Conservation (phyloP, 2,113 vertebrate genomes). For the Notarius quadriscutis region DNA sequence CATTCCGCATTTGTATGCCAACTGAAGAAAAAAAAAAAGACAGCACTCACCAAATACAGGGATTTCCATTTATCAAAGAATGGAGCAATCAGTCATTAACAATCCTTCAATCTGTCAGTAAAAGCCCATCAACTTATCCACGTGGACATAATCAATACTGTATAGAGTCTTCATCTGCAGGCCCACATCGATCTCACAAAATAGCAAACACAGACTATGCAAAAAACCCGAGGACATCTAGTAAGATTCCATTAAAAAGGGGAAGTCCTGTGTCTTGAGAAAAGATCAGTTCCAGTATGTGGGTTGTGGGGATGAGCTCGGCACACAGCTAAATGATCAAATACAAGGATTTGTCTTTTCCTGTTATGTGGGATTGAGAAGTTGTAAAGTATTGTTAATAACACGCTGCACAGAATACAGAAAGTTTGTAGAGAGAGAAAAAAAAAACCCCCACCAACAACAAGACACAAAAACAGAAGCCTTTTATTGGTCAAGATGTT, state of each 20-base stretch:
- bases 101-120: constrained; percentile 9
- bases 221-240: neutral
- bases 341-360: constrained; percentile 64
- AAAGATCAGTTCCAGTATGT: constrained; percentile 68
- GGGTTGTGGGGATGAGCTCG: constrained; percentile 49
- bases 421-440: constrained; percentile 31
- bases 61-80: constrained; percentile 48
- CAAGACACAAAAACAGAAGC: neutral
- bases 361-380: constrained; percentile 52
- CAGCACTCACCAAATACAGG: constrained; percentile 39
- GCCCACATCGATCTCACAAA: neutral
- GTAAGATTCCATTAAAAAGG: constrained; percentile 4
- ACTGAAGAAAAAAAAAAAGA: constrained; percentile 45
- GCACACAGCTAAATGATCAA: constrained; percentile 62
- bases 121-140: constrained; percentile 26
- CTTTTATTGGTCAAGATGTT: neutral
- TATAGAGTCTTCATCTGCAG: neutral
- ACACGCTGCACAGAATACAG: constrained; percentile 43
- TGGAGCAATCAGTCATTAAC: constrained; percentile 41
- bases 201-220: neutral
- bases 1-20: constrained; percentile 30
- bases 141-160: constrained; percentile 11
- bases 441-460: neutral
- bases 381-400: constrained; percentile 41
- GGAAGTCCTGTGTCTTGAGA: constrained; percentile 23